A percentile compares a stretch with the other conserved stretches of the same genome.
Evolutionary conservation across 2,888 invertebrate species (phyloP).

Genomic region (Punctoribates punctum): DNA sequence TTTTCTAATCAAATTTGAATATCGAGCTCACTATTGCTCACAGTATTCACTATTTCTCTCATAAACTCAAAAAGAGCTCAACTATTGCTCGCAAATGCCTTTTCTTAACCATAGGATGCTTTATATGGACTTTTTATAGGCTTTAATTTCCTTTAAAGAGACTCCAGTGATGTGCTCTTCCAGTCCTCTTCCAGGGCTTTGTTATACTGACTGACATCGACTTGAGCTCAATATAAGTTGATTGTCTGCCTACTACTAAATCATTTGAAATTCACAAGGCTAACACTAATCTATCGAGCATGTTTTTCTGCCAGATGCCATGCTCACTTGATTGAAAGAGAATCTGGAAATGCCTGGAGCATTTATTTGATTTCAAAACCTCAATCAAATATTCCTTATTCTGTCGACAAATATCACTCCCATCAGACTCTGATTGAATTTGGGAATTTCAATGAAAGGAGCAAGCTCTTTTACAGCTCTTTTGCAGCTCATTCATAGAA

Average conservation of each 20-base stretch:
- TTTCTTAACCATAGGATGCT: background rate
- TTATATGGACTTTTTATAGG: slow-evolving; percentile 15
- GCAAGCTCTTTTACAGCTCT: no score
- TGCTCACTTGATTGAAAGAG: no score
- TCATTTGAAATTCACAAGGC: background rate
- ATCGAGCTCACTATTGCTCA: background rate
- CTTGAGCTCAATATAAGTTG: background rate
- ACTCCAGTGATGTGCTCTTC: background rate
- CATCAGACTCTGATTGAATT: no score
- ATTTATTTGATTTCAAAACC: no score
- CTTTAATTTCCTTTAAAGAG: slow-evolving; percentile 36
- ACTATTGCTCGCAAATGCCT: background rate
- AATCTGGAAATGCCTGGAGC: no score
- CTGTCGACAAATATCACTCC: no score
- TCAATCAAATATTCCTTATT: no score
- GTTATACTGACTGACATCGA: slow-evolving; percentile 10
- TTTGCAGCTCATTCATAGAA: no score
- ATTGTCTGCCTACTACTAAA: background rate
- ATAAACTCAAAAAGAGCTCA: background rate
- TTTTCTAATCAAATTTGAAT: background rate
- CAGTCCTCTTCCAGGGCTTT: background rate
- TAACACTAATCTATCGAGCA: no score
- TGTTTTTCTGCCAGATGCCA: no score
- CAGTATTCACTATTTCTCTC: background rate
- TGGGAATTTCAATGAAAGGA: no score